Conservation (phyloP, 2,797 vertebrate species). For the Acanthurus leucopareius region DNA sequence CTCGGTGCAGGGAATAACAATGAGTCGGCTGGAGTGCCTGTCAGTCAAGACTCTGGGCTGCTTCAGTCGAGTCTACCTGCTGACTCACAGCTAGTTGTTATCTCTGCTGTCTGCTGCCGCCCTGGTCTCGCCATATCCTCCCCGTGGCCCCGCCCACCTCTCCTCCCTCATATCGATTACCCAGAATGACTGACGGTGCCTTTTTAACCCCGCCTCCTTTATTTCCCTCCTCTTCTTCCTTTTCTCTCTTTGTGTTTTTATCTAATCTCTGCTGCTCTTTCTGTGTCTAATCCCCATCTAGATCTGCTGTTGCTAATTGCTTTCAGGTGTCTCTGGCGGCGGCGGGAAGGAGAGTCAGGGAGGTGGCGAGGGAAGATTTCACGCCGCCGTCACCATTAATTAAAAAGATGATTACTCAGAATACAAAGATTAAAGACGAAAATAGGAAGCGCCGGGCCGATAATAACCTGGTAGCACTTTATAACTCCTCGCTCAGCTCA, state of each 20-base stretch:
- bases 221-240: background rate
- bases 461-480: constrained; percentile 59
- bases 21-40: constrained; percentile 35
- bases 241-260: constrained; percentile 23
- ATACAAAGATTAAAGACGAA: constrained; percentile 66
- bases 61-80: constrained; percentile 20
- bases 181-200: background rate
- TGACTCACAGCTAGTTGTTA: constrained; percentile 53
- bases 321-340: constrained; percentile 72
- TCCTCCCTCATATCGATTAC: constrained; percentile 43
- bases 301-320: constrained; percentile 71
- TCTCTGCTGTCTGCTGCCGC: constrained; percentile 27
- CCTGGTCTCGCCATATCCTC: constrained; percentile 43
- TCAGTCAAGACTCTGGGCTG: constrained; percentile 64
- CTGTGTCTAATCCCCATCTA: constrained; percentile 60
- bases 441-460: constrained; percentile 59
- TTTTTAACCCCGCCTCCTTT: background rate
- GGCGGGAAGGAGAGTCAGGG: constrained; percentile 19
- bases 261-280: constrained; percentile 50
- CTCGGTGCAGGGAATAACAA: constrained; percentile 45
- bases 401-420: constrained; percentile 78
- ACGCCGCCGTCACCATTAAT: constrained; percentile 69
- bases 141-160: constrained; percentile 12
- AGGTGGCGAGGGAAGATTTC: constrained; percentile 47
- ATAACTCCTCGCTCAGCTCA: constrained; percentile 54